Base-by-base conservation (phyloP, 2,113 vertebrate genomes). In the Diglossa brunneiventris region DNA sequence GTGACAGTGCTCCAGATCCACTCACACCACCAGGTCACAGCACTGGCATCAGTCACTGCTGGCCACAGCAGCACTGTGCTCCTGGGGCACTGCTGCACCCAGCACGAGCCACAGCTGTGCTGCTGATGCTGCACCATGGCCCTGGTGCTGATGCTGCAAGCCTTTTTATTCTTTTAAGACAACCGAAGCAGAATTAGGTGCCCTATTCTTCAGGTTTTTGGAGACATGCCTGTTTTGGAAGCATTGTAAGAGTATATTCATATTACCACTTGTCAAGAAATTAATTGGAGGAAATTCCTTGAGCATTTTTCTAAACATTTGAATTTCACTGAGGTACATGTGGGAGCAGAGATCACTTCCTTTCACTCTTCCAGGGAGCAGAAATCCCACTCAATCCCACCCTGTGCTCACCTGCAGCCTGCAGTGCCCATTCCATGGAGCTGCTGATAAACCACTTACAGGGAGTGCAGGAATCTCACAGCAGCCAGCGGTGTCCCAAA, bases 21-120 rank as follows among this genome's bases (percentile, higher is more conserved):
- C 44, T 78, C n/a, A 28, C n/a, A 11, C 8, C 16, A 59, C 44
- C 4, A 6, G 42, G 7, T 61, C 33, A 24, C 52, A 28, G 14
- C 6, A 16, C 74, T 37, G 53, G 26, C 75, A 46, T 13, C 62
- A 21, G 30, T 1, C 15, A 11, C 28, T 37, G 68, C 69, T 44
- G 33, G 14, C 31, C 22, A 5, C 0, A 8, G 22, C 39, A 70
- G 62, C 61, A 49, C 41, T 7, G 1, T 1, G 1, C 62, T 58
- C 18, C 44, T 11, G 11, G 53, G 37, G 33, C 41, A 18, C 1
- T n/a, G 66, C 49, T 55, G 11, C 20, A 2, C 46, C 30, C 15
- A 10, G 72, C 39, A 68, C 53, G 33, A 27, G 4, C 41, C 62
- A 35, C 0, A 7, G 0, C n/a, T 4, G 4, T 17, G 17, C 7